Evolutionary conservation across 2,797 vertebrate genomes (phyloP).

Genomic region (Halcyon smyrnensis): DNA sequence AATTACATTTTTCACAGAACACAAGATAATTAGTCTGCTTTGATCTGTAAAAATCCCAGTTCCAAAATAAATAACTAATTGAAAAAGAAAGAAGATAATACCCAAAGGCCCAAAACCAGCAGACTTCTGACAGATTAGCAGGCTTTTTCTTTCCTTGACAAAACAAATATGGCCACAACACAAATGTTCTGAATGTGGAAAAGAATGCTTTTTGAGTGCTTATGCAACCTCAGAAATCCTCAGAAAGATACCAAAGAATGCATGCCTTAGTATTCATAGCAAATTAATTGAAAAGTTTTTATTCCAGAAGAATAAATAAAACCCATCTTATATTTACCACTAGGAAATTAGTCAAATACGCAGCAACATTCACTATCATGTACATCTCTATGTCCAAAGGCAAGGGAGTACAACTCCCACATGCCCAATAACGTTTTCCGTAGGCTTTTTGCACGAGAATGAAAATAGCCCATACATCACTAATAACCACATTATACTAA

Average conservation of each 20-base stretch:
- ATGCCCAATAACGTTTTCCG: background rate
- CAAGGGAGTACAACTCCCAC: background rate
- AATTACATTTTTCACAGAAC: background rate
- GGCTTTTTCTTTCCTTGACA: background rate
- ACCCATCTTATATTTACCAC: background rate
- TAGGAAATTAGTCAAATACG: background rate
- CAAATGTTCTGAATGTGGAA: background rate
- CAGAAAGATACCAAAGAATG: background rate
- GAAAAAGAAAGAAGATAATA: background rate
- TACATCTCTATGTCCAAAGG: background rate
- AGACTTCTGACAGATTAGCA: background rate
- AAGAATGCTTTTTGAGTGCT: background rate
- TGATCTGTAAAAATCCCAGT: background rate
- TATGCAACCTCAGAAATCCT: background rate
- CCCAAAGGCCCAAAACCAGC: background rate
- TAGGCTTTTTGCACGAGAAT: background rate
- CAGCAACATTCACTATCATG: background rate
- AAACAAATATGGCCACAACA: background rate
- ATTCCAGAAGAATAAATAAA: background rate
- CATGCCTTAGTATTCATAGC: background rate
- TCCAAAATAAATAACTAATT: background rate
- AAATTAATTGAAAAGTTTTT: background rate
- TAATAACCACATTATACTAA: background rate
- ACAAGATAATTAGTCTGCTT: background rate
- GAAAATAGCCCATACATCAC: background rate